These are phyloP conservation scores for Sweltsa coloradensis DNA, from an alignment of 1,140 invertebrate species.

Conservation along the genomic window DNA sequence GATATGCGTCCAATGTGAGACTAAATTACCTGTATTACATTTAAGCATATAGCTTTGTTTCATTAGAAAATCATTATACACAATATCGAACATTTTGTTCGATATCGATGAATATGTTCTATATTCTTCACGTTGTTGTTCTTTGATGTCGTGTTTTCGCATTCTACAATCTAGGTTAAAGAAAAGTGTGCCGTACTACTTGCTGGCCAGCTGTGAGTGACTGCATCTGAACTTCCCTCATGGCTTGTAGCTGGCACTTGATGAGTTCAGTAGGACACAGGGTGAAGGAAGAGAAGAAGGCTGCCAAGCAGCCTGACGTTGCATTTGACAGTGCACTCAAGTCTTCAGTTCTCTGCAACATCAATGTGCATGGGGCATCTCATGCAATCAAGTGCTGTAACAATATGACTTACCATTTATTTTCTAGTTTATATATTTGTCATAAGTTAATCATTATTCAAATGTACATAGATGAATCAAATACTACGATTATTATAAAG, in stretches of 20 bases:
- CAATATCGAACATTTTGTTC: too few species aligned
- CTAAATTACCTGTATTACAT: too few species aligned
- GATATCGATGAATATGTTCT: too few species aligned
- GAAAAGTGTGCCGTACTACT: slow-evolving; percentile 16
- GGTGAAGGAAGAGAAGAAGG: slow-evolving; percentile 93
- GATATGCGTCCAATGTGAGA: too few species aligned
- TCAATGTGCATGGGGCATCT: background rate
- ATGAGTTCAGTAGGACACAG: slow-evolving; percentile 96
- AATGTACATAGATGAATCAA: too few species aligned
- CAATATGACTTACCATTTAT: background rate
- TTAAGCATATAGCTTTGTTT: too few species aligned
- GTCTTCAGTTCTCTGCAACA: slow-evolving; percentile 52
- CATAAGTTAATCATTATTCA: too few species aligned
- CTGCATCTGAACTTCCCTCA: slow-evolving; percentile 61
- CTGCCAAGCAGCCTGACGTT: slow-evolving; percentile 85
- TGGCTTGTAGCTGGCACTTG: slow-evolving; percentile 94
- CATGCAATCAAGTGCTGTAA: background rate
- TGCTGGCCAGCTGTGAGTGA: slow-evolving; percentile 10
- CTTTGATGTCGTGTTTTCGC: too few species aligned
- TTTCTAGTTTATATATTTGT: background rate
- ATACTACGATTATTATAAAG: too few species aligned
- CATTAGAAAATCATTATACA: too few species aligned
- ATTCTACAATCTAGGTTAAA: too few species aligned
- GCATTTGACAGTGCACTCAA: slow-evolving; percentile 75
- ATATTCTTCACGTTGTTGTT: too few species aligned